phyloP scores from a whole-genome alignment of 2,888 invertebrate genomes.

The Diadromus collaris region DNA sequence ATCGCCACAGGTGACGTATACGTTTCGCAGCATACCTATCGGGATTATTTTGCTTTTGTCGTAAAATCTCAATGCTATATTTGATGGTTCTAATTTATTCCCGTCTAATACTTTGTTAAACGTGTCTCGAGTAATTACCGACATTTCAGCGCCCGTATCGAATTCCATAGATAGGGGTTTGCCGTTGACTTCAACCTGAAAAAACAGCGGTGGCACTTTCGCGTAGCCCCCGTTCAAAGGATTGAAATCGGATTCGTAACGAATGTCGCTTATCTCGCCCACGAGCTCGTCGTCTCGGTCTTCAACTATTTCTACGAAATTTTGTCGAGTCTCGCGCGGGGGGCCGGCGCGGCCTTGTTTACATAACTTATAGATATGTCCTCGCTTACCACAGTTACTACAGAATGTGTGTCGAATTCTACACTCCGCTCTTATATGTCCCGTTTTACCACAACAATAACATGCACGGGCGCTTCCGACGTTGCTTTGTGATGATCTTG shows the following conservation, averaged over 20 bases:
- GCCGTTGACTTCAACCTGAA: constrained; percentile 15
- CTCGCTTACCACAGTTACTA: constrained; percentile 36
- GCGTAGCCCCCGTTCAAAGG: neutral
- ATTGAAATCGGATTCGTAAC: neutral
- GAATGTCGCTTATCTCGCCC: neutral
- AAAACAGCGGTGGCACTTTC: neutral
- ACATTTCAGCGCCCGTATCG: constrained; percentile 34
- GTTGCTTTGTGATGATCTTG: neutral
- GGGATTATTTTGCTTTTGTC: constrained; percentile 10
- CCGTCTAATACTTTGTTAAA: constrained; percentile 15
- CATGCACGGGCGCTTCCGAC: neutral
- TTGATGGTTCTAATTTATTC: neutral
- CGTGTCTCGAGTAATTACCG: constrained; percentile 7
- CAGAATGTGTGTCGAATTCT: constrained; percentile 19
- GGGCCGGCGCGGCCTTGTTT: neutral
- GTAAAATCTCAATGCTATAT: constrained; percentile 14
- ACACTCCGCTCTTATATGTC: constrained; percentile 13
- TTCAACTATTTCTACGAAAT: neutral
- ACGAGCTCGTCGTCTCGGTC: neutral
- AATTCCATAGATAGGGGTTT: constrained; percentile 19
- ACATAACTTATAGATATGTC: constrained; percentile 30
- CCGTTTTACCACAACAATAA: constrained; percentile 32
- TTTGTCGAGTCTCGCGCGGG: neutral
- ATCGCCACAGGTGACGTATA: neutral
- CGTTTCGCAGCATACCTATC: constrained; percentile 8